Base-by-base conservation (phyloP, 2,888 invertebrate genomes). In the Himalopsyche kuldschensis region DNA sequence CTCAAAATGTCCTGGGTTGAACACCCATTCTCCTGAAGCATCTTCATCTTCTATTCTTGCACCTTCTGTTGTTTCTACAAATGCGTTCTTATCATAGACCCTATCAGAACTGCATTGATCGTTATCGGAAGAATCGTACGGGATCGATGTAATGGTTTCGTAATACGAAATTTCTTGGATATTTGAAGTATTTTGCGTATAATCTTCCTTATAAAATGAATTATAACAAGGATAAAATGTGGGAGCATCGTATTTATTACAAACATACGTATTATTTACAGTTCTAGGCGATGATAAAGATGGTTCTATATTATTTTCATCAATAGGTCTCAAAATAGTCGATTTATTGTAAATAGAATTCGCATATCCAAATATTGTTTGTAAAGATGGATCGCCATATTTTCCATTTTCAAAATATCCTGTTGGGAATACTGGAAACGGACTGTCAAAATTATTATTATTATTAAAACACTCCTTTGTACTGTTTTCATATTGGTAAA, bases 161-260 rank as follows among this genome's bases (percentile, higher is more conserved):
- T 55, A 55, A 55, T 55, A 55, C 8, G 55, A 20, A 55, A 24
- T 24, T 55, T 55, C 55, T 6, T n/a, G n/a, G 20, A 55, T 55
- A 55, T n/a, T 55, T 24, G 55, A 55, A 20, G 55, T 6, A 55
- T 55, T 55, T 55, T n/a, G 55, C 55, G 85, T 75, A 82, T 84
- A 82, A 81, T 79, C 83, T 80, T 83, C 48, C 85, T 82, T 79
- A 82, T 69, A 20, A 79, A 47, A 30, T 75, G 82, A 87, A 75
- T 77, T 15, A 41, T 69, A 48, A 46, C 31, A 82, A 86, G 81
- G 85, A 85, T 85, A 86, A 85, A 80, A 85, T 31, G 82, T 79
- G 79, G 80, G 79, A 75, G 83, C 55, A 47, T 84, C 6, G 63
- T 20, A 46, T 80, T 81, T 82, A 84, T 78, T 35, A 82, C 81